Percentiles rank a stretch among this genome's conserved stretches.
These are phyloP conservation scores for Macrotis lagotis DNA, from an alignment of 2,113 vertebrate genomes.

Conservation along the genomic window DNA sequence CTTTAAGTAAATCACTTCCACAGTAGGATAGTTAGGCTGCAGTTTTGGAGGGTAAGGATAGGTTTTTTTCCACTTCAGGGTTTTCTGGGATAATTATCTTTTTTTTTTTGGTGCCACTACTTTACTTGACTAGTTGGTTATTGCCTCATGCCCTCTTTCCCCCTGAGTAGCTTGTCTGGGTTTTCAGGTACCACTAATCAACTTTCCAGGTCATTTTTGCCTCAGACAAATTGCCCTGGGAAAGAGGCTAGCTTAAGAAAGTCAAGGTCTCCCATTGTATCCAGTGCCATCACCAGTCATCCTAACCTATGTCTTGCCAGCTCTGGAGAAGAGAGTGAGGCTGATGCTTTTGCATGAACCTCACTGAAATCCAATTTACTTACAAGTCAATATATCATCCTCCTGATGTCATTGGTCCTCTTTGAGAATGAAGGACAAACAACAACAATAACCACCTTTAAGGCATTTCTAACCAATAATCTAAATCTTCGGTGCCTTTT, in stretches of 20 bases:
- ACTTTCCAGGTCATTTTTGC: not conserved
- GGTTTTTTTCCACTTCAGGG: slow-evolving; percentile 27
- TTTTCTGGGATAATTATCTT: not conserved
- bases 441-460: slow-evolving; percentile 8
- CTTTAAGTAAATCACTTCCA: slow-evolving; percentile 27
- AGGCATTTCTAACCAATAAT: not conserved
- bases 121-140: not conserved
- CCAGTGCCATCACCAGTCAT: too few relatives aligned
- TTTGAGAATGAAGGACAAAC: too few relatives aligned
- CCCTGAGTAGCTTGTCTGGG: not conserved
- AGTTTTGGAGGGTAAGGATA: not conserved
- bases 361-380: too few relatives aligned
- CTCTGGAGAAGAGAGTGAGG: too few relatives aligned
- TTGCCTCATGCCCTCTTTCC: slow-evolving; percentile 20
- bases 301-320: too few relatives aligned
- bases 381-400: too few relatives aligned
- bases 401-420: too few relatives aligned
- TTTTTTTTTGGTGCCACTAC: slow-evolving; percentile 12
- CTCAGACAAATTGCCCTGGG: too few relatives aligned
- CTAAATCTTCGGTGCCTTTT: not conserved
- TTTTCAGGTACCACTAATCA: slow-evolving; percentile 22
- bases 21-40: not conserved
- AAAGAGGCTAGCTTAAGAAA: too few relatives aligned
- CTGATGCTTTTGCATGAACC: too few relatives aligned
- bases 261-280: too few relatives aligned